Conservation (phyloP, 2,888 invertebrate species). For the Incurvaria masculella region DNA sequence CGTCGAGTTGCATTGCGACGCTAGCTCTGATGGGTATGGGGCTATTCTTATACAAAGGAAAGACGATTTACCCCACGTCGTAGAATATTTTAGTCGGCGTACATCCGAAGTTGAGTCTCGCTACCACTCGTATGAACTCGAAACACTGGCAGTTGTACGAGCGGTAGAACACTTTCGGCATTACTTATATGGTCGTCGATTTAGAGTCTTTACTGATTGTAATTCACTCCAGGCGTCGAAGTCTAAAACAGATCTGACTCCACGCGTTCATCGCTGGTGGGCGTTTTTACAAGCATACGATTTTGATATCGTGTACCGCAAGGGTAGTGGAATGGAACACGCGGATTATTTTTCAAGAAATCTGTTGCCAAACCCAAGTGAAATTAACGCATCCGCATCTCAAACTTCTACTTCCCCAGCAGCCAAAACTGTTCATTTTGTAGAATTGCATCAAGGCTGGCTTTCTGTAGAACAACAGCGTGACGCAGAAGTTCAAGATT, state of each 20-base stretch:
- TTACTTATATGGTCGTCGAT: too few relatives aligned
- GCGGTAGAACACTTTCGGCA: not conserved
- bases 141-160: too few relatives aligned
- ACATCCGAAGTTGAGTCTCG: not conserved
- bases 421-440: not conserved
- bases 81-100: not conserved
- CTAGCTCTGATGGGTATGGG: not conserved
- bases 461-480: not conserved
- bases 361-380: not conserved
- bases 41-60: not conserved
- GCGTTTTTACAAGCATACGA: too few relatives aligned
- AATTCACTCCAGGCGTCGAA: too few relatives aligned
- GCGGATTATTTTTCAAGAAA: not conserved
- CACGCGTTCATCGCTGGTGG: too few relatives aligned
- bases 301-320: not conserved
- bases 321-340: not conserved
- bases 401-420: not conserved
- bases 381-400: not conserved
- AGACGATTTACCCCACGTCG: not conserved
- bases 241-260: too few relatives aligned
- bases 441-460: not conserved
- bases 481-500: not conserved
- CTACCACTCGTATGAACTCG: not conserved
- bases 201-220: too few relatives aligned
- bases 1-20: not conserved